phyloP scores from a whole-genome alignment of 2,113 vertebrate species.

The Natator depressus region DNA sequence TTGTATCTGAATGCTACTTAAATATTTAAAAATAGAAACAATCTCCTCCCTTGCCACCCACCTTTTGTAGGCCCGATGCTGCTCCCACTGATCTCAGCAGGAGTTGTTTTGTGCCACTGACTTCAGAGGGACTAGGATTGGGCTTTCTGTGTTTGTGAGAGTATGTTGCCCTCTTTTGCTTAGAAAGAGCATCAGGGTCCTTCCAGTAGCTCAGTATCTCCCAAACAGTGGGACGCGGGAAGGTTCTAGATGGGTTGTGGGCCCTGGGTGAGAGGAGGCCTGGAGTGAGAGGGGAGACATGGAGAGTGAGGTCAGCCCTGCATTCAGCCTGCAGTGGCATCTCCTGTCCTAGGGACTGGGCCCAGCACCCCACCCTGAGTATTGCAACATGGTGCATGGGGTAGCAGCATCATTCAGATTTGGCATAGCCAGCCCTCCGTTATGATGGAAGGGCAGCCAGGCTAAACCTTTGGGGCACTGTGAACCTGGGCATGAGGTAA shows the following conservation, averaged over 20 bases:
- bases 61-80: not conserved
- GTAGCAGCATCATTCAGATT: no score
- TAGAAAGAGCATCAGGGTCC: not conserved
- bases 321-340: no score
- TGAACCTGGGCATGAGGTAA: not conserved
- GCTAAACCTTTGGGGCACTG: not conserved
- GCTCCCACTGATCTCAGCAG: not conserved
- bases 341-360: not conserved
- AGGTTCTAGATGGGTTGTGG: not conserved
- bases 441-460: not conserved
- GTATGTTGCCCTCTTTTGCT: not conserved
- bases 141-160: not conserved
- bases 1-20: not conserved
- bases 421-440: no score
- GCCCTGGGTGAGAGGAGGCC: not conserved
- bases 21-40: not conserved
- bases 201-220: not conserved
- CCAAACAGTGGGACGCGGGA: not conserved
- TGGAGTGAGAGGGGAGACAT: not conserved
- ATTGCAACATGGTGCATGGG: not conserved
- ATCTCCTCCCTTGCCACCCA: not conserved
- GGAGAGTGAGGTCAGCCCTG: not conserved
- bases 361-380: not conserved
- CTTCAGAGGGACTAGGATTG: not conserved
- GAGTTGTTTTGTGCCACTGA: fast-evolving